Conservation (phyloP, 2,888 invertebrate species). For the Tridacna crocea region DNA sequence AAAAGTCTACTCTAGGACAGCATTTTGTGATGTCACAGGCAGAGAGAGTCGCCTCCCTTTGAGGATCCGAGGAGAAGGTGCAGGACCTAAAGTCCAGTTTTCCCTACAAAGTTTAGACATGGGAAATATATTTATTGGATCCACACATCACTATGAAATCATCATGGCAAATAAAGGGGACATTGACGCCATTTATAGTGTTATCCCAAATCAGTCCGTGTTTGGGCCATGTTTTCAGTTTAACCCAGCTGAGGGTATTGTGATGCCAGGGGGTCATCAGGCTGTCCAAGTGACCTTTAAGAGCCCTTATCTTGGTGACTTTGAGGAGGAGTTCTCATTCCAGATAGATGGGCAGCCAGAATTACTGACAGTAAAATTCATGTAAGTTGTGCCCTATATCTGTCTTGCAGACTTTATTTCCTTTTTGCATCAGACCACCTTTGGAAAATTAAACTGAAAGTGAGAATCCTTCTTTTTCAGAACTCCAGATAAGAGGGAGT, state of each 20-base stretch:
- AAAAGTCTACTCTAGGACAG: slow-evolving; percentile 80
- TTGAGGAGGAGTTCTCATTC: slow-evolving; percentile 82
- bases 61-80: slow-evolving; percentile 82
- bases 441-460: no score
- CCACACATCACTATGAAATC: slow-evolving; percentile 83
- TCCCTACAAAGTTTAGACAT: slow-evolving; percentile 83
- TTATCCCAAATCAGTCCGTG: slow-evolving; percentile 76
- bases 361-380: slow-evolving; percentile 76
- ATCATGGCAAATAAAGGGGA: slow-evolving; percentile 84
- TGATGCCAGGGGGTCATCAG: slow-evolving; percentile 83
- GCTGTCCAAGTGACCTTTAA: slow-evolving; percentile 82
- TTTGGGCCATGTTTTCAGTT: slow-evolving; percentile 83
- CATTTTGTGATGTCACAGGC: slow-evolving; percentile 84
- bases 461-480: no score
- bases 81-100: slow-evolving; percentile 83
- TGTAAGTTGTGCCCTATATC: slow-evolving; percentile 68
- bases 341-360: slow-evolving; percentile 83
- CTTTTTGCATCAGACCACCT: no score
- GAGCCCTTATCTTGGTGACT: slow-evolving; percentile 83
- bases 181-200: slow-evolving; percentile 83
- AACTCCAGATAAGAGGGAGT: no score
- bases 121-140: slow-evolving; percentile 84
- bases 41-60: slow-evolving; percentile 83
- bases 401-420: not conserved
- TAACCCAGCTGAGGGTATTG: slow-evolving; percentile 82